These are phyloP conservation scores for Orius insidiosus DNA, from an alignment of 1,140 invertebrate species.

Conservation along the genomic window DNA sequence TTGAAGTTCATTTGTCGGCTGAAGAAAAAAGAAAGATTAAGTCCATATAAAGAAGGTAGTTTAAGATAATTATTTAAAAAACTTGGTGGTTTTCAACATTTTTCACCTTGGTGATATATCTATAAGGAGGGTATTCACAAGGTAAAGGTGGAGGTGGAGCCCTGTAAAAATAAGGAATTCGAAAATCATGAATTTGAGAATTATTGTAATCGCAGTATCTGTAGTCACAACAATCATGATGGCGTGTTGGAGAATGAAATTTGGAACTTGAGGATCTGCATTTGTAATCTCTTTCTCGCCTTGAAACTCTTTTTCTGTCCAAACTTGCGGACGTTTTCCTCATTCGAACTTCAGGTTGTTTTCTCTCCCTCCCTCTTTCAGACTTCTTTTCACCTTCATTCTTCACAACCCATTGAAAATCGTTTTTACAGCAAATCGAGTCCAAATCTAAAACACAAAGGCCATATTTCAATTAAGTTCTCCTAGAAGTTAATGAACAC, in stretches of 20 bases:
- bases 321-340: conserved; percentile 7
- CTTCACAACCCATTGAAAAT: conserved; percentile 19
- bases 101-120: conserved; percentile 4
- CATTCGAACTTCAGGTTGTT: conserved; percentile 1
- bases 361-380: neutral
- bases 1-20: conserved; percentile 23
- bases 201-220: conserved; percentile 5
- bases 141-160: neutral
- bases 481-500: too few relatives aligned
- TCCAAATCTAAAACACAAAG: conserved; percentile 16
- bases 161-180: conserved; percentile 7
- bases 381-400: neutral
- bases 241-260: conserved; percentile 4
- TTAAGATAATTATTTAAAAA: too few relatives aligned
- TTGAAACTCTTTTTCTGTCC: conserved; percentile 11
- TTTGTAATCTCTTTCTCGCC: conserved; percentile 5
- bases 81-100: conserved; percentile 1
- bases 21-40: conserved; percentile 6
- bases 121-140: conserved; percentile 6
- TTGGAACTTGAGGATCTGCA: neutral
- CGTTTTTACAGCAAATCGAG: conserved; percentile 18
- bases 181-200: conserved; percentile 4
- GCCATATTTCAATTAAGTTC: too few relatives aligned
- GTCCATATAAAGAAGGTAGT: too few relatives aligned
- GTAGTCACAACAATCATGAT: conserved; percentile 6